Evolutionary conservation across 2,888 invertebrate genomes (phyloP).

Genomic region (Drosophila tripunctata): DNA sequence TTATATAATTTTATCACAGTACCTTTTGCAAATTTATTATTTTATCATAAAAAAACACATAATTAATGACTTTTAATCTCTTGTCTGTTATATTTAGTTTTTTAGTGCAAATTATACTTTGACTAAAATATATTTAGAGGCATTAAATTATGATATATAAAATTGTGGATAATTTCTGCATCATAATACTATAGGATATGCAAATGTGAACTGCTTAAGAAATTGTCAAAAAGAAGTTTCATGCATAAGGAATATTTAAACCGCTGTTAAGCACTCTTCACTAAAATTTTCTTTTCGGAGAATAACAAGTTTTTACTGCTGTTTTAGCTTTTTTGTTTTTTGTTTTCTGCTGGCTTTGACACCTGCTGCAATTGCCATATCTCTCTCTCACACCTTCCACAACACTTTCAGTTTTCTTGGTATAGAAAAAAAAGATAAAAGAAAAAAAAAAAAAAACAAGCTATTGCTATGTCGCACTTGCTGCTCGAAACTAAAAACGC

Average conservation of each 20-base stretch:
- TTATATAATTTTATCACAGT: too few species aligned
- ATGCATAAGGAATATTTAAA: neutral
- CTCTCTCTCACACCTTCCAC: neutral
- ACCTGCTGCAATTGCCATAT: slow-evolving; percentile 24
- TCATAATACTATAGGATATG: neutral
- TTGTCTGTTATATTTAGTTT: too few species aligned
- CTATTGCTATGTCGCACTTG: slow-evolving; percentile 4
- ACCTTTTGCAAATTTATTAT: too few species aligned
- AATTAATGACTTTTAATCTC: too few species aligned
- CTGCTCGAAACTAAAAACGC: slow-evolving; percentile 38
- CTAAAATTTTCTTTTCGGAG: neutral
- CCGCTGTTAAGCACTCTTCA: neutral
- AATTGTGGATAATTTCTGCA: neutral
- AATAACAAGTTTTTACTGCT: too few species aligned
- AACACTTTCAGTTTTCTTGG: slow-evolving; percentile 60
- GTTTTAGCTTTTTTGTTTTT: neutral
- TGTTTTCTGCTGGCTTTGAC: slow-evolving; percentile 27
- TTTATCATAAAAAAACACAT: too few species aligned
- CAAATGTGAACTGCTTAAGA: neutral
- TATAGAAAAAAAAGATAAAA: slow-evolving; percentile 23
- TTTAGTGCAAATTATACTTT: too few species aligned
- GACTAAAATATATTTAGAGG: too few species aligned
- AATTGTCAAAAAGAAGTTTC: neutral
- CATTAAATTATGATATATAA: too few species aligned
- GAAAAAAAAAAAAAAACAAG: slow-evolving; percentile 8